phyloP scores from a whole-genome alignment of 2,113 vertebrate genomes.

The Esox niger region DNA sequence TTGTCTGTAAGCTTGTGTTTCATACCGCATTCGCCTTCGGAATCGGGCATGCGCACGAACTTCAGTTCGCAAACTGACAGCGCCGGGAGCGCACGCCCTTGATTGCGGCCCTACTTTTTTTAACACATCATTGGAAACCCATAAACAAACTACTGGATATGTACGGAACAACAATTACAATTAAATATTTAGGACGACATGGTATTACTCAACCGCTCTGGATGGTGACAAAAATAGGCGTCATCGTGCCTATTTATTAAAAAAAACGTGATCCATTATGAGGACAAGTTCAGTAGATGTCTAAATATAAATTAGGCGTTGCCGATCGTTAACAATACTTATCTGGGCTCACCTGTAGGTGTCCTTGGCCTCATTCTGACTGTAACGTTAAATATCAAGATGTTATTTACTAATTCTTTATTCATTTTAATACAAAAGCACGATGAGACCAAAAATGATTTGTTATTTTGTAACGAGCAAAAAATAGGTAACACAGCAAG shows the following conservation, averaged over 20 bases:
- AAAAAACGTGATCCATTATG: too few relatives aligned
- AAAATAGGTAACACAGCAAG: slow-evolving; percentile 51
- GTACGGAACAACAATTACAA: too few relatives aligned
- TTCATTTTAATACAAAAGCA: slow-evolving; percentile 68
- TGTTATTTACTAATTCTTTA: slow-evolving; percentile 47
- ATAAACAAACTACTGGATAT: too few relatives aligned
- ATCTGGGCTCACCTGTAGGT: too few relatives aligned
- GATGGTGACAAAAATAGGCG: too few relatives aligned
- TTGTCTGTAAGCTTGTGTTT: slow-evolving; percentile 62
- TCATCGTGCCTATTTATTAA: too few relatives aligned
- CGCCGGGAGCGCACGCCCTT: slow-evolving; percentile 70
- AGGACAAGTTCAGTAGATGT: too few relatives aligned
- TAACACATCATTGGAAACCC: too few relatives aligned
- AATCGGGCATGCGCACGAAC: slow-evolving; percentile 56
- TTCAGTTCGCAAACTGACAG: slow-evolving; percentile 52
- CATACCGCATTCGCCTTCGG: slow-evolving; percentile 67
- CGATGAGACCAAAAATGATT: slow-evolving; percentile 62
- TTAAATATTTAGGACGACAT: not conserved
- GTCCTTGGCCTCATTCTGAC: too few relatives aligned
- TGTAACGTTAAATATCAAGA: slow-evolving; percentile 12
- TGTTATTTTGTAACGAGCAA: slow-evolving; percentile 53
- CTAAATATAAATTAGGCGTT: too few relatives aligned
- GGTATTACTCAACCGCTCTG: not conserved
- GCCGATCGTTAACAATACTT: too few relatives aligned
- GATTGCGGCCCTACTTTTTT: slow-evolving; percentile 18